Evolutionary conservation across 1,140 invertebrate genomes (phyloP).

Genomic region (Bathynomus jamesi): DNA sequence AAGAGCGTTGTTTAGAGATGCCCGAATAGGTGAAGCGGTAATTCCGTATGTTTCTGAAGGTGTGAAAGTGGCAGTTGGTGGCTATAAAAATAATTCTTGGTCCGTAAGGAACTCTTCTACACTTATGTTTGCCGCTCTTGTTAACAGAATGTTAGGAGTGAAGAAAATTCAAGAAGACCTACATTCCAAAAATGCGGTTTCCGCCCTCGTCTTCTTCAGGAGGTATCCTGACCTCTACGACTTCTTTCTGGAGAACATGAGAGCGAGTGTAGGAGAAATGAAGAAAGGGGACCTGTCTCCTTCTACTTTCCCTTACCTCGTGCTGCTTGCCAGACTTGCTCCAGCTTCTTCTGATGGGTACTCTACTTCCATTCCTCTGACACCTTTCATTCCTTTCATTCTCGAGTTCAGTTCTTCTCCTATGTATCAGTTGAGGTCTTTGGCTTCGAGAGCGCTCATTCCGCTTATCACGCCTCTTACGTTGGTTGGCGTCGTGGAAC

Average conservation of each 20-base stretch:
- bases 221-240: conserved; percentile 68
- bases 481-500: conserved; percentile 28
- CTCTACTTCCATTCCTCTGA: conserved; percentile 29
- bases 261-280: conserved; percentile 40
- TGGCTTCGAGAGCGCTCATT: conserved; percentile 58
- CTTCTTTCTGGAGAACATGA: conserved; percentile 63
- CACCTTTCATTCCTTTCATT: conserved; percentile 44
- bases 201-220: conserved; percentile 69
- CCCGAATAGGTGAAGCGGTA: conserved; percentile 59
- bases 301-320: conserved; percentile 63
- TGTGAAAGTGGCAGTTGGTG: conserved; percentile 61
- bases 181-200: conserved; percentile 62
- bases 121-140: conserved; percentile 71
- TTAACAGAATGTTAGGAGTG: conserved; percentile 83
- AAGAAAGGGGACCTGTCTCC: conserved; percentile 32
- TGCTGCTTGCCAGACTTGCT: conserved; percentile 69
- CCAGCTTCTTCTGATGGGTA: conserved; percentile 58
- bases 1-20: conserved; percentile 66
- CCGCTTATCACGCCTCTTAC: conserved; percentile 51
- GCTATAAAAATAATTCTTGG: conserved; percentile 68
- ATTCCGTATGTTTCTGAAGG: conserved; percentile 62
- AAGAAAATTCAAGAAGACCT: conserved; percentile 62
- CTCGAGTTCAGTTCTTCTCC: conserved; percentile 49
- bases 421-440: conserved; percentile 55
- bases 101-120: conserved; percentile 80